Percentiles rank a stretch among this genome's conserved stretches.
Conservation (phyloP, 2,797 vertebrate genomes). For the Luscinia luscinia region DNA sequence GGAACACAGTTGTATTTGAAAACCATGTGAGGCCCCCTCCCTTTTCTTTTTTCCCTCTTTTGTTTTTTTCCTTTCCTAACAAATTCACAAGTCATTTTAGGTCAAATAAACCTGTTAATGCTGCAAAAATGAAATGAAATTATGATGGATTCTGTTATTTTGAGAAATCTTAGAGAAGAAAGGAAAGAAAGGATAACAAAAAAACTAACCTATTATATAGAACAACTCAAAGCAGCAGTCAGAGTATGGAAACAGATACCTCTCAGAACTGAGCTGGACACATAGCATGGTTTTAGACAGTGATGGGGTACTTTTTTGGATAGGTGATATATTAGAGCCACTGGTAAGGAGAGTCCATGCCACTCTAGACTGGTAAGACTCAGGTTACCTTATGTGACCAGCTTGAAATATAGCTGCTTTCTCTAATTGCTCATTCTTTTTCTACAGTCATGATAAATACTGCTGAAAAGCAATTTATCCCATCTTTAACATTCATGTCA, state of each 20-base stretch:
- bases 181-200: background rate
- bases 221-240: background rate
- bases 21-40: background rate
- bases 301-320: background rate
- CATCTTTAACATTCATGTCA: background rate
- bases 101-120: background rate
- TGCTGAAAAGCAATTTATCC: background rate
- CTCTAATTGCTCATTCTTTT: background rate
- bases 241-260: background rate
- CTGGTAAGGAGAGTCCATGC: background rate
- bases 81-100: background rate
- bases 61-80: background rate
- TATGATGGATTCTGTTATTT: background rate
- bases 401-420: background rate
- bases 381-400: background rate
- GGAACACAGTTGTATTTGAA: background rate
- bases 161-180: background rate
- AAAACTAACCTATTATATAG: background rate
- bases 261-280: background rate
- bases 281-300: background rate
- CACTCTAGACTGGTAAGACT: background rate
- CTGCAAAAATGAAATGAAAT: background rate
- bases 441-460: background rate
- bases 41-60: background rate
- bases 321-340: background rate